Evolutionary conservation across 2,113 vertebrate genomes (phyloP).

Genomic region (Lepus americanus): DNA sequence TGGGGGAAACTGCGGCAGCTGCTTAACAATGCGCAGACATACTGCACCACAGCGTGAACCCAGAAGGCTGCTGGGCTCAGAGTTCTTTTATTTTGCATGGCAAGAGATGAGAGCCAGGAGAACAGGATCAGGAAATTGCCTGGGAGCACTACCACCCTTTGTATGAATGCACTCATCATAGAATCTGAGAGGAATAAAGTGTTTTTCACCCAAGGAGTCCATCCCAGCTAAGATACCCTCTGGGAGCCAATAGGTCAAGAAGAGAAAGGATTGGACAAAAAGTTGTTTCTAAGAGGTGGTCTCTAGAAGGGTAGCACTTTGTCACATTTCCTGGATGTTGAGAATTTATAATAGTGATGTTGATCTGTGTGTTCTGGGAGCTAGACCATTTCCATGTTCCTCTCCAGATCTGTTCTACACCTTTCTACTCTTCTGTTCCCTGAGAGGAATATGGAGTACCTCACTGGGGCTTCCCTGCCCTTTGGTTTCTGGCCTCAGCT

Average conservation of each 20-base stretch:
- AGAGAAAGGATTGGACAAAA: background rate
- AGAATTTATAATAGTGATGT: slow-evolving; percentile 17
- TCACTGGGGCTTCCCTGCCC: background rate
- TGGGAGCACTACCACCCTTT: background rate
- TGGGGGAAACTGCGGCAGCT: slow-evolving; percentile 76
- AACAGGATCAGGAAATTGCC: slow-evolving; percentile 35
- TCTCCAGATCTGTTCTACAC: background rate
- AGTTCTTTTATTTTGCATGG: slow-evolving; percentile 63
- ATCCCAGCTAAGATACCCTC: background rate
- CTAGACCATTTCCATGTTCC: background rate
- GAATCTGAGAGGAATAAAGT: slow-evolving; percentile 35
- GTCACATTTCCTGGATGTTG: slow-evolving; percentile 9
- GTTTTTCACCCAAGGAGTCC: background rate
- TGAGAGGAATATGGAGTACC: background rate
- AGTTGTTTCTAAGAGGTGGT: background rate
- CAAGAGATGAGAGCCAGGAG: slow-evolving; percentile 45
- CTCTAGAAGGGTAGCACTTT: slow-evolving; percentile 19
- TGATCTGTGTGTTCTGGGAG: background rate
- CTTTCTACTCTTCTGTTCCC: background rate
- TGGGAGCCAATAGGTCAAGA: background rate
- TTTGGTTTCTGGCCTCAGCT: background rate
- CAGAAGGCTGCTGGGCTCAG: background rate
- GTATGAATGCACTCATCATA: background rate
- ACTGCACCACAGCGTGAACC: slow-evolving; percentile 34
- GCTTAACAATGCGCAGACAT: slow-evolving; percentile 76